Conservation (phyloP, 2,113 vertebrate species). For the Panthera tigris region DNA sequence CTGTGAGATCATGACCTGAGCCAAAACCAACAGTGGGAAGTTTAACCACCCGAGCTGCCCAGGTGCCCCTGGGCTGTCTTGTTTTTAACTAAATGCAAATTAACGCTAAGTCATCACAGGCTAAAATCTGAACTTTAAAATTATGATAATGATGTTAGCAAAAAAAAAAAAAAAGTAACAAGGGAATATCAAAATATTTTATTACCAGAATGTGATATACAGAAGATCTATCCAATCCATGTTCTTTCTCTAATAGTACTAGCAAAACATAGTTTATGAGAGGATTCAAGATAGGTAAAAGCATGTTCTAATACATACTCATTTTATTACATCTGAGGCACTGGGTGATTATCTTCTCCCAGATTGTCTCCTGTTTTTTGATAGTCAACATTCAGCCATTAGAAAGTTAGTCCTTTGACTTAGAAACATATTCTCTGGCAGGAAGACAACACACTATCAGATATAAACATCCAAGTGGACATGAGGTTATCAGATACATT, state of each 20-base stretch:
- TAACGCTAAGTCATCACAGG: not conserved
- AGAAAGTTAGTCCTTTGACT: not conserved
- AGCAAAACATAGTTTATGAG: not conserved
- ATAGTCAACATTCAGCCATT: not conserved
- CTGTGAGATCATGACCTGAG: no score
- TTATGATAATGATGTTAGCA: not conserved
- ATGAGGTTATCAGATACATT: conserved; percentile 3
- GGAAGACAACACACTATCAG: not conserved
- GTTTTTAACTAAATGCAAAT: conserved; percentile 22
- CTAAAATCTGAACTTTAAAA: conserved; percentile 33
- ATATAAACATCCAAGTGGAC: not conserved
- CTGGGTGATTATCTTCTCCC: not conserved
- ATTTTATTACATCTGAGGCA: not conserved
- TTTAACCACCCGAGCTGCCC: no score
- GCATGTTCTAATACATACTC: not conserved
- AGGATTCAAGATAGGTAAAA: not conserved
- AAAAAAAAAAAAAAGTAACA: not conserved
- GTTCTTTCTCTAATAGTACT: not conserved
- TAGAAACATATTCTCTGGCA: not conserved
- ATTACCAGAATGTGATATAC: not conserved
- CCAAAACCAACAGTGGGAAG: no score
- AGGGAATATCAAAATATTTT: not conserved
- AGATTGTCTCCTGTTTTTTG: not conserved
- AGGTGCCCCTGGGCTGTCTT: not conserved
- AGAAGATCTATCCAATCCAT: not conserved